phyloP scores from a whole-genome alignment of 2,113 vertebrate species.

The Gymnocephalus cernua region DNA sequence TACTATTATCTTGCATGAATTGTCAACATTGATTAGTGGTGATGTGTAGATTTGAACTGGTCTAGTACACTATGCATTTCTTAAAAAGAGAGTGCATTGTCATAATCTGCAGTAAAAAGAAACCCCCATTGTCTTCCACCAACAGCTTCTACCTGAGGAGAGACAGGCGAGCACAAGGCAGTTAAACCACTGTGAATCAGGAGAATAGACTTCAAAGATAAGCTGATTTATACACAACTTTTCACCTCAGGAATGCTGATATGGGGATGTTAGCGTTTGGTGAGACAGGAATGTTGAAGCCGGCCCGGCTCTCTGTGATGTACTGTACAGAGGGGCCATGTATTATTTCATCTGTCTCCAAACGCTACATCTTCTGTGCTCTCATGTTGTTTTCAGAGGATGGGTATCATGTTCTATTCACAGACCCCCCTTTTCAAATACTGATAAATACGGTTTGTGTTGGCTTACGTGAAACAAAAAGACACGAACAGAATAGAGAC shows the following conservation, averaged over 20 bases:
- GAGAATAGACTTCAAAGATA: constrained; percentile 70
- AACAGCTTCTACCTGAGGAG: constrained; percentile 18
- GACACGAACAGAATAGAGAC: neutral
- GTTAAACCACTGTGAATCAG: constrained; percentile 50
- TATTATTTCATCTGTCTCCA: constrained; percentile 59
- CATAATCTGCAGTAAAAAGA: neutral
- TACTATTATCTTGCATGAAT: neutral
- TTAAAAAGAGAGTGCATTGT: constrained; percentile 2
- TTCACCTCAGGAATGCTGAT: constrained; percentile 61
- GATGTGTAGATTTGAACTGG: neutral
- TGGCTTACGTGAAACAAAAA: constrained; percentile 5
- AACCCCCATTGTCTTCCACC: neutral
- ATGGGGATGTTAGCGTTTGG: constrained; percentile 44
- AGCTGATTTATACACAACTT: constrained; percentile 65
- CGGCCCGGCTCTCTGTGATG: constrained; percentile 40
- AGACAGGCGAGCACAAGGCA: constrained; percentile 14
- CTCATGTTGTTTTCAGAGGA: constrained; percentile 16
- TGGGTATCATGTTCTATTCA: neutral
- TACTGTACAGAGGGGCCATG: neutral
- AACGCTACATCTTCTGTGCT: neutral
- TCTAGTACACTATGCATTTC: neutral
- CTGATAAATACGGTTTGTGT: constrained; percentile 13
- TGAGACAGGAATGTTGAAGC: constrained; percentile 52
- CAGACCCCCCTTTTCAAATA: constrained; percentile 27
- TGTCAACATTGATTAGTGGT: neutral